Base-by-base conservation (phyloP, 2,797 vertebrate species). In the Smutsia temminckii region DNA sequence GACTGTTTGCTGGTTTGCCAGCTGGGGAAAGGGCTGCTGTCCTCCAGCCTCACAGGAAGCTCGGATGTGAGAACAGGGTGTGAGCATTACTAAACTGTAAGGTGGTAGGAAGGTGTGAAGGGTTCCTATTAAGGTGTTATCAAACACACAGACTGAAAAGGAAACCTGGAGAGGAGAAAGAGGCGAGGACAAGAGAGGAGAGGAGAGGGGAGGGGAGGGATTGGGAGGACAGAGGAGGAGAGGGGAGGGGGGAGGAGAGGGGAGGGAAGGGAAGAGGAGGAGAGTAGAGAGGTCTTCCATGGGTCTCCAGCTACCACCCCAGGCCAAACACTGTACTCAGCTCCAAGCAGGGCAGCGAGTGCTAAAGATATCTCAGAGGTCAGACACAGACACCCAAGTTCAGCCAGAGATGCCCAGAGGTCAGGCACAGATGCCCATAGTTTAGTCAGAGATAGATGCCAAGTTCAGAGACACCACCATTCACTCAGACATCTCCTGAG, bases 311-410 rank as follows among this genome's bases (percentile, higher is more conserved):
- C 13, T n/a, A 34, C 32, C 1, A 7, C 0, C 25, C 12, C 2
- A 2, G 29, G 37, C 27, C 32, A 27, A 11, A 18, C 46, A 5
- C 29, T 9, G 6, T 12, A 51, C 34, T 42, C 8, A 57, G 42
- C 13, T 3, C 37, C 34, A 16, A 1, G 29, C 3, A 20, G 13
- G 7, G 17, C 1, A 25, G 20, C n/a, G 3, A 46, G 20, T 13
- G 0, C 20, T 14, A 1, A 10, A 18, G 49, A 9, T 40, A 11
- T 0, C 5, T 49, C 20, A 13, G 32, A 16, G 20, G 66, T 72
- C 25, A 57, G 23, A 8, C 59, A 29, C 13, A 85, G n/a, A 68
- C 13, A 3, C 46, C 8, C 11, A 21, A 2, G 32, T 8, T 55
- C 51, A 55, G 51, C 42, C 34, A 37, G 64, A 13, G n/a, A 37